Conservation (phyloP, 2,113 vertebrate species). For the Xerus inauris region DNA sequence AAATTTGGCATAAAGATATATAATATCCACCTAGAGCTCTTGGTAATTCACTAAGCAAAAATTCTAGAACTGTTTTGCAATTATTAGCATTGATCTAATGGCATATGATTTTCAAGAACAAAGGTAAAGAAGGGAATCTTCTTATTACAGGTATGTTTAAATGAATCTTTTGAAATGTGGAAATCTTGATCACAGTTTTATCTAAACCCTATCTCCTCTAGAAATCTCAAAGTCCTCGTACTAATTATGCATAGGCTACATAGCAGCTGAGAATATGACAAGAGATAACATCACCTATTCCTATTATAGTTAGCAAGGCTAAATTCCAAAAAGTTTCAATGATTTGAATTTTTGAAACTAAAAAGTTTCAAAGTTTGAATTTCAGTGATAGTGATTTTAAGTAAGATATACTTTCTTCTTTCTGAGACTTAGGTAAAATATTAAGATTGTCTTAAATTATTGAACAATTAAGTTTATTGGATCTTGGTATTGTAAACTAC, state of each 20-base stretch:
- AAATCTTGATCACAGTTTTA: not conserved
- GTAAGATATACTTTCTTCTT: not conserved
- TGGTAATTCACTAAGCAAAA: not conserved
- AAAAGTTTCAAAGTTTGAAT: not conserved
- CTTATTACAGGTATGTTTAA: not conserved
- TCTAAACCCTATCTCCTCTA: not conserved
- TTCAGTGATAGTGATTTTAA: constrained; percentile 28
- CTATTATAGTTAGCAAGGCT: not conserved
- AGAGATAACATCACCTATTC: not conserved
- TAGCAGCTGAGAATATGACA: not conserved
- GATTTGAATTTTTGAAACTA: too few relatives aligned
- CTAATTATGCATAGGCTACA: not conserved
- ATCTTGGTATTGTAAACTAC: not conserved
- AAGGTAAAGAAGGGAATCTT: not conserved
- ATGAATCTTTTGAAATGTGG: not conserved
- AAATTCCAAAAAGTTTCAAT: not conserved
- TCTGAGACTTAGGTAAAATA: not conserved
- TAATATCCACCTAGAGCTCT: not conserved
- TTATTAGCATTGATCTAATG: not conserved
- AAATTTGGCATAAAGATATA: not conserved
- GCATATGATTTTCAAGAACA: constrained; percentile 22
- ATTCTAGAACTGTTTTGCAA: not conserved
- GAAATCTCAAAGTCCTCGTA: not conserved
- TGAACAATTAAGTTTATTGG: not conserved
- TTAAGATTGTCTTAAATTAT: constrained; percentile 9